Evolutionary conservation across 2,797 vertebrate species (phyloP), one percentile per base, ranked within the genome.

Genomic region (Leptoclinus maculatus): DNA sequence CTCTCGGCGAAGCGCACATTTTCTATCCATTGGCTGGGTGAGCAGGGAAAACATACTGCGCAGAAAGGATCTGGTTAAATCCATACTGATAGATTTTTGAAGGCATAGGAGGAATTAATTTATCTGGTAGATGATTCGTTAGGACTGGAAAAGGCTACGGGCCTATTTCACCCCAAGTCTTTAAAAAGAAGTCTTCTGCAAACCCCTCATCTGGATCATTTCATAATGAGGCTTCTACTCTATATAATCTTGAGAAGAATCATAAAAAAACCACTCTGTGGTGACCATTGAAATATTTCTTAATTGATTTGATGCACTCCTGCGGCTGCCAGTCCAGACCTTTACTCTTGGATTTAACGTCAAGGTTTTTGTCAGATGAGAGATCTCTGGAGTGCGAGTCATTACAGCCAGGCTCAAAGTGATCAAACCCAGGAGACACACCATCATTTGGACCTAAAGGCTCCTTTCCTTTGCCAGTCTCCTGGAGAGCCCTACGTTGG

Each of bases 381-480:
- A 75, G 56, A 84, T 80, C 58, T 74, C 60, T 80, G 78, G 73
- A 66, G 43, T 74, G 68, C 3, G 7, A 78, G 73, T 53, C 66
- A 80, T 80, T 74, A 83, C 49, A 85, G 63, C 74, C 21, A 65
- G 54, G 47, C 49, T 65, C 45, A 66, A 27, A 85, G 67, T 66
- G 76, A 89, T 83, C 66, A 81, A 86, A 82, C 75, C 73, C 77
- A 70, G 53, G 71, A 76, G 73, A 82, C 67, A 51, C 47, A 66
- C 73, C 67, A 82, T 78, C 19, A 80, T 86, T 93, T 84, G 56
- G 73, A 71, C 71, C 63, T 25, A 53, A 91, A 90, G 84, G 85
- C 41, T 74, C 74, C 78, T 83, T 87, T 77, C 75, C 76, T 79
- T 66, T 87, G 67, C 71, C 82, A 69, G 77, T 88, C 85, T 92